Evolutionary conservation across 1,140 invertebrate species (phyloP).

Genomic region (Pogonognathellus flavescens): DNA sequence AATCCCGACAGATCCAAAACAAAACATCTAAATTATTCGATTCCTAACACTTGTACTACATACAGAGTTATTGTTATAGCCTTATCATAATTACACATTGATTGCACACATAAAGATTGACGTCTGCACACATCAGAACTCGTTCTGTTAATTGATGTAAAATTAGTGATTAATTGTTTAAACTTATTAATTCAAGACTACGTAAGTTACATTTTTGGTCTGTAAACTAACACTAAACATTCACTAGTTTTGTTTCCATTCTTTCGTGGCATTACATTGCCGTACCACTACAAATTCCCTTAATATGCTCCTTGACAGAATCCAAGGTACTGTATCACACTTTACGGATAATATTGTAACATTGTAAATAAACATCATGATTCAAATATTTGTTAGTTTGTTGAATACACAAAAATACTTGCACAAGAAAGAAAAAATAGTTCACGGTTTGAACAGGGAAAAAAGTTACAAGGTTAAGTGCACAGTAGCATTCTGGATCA

Average conservation of each 20-base stretch:
- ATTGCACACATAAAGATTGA: slow-evolving; percentile 47
- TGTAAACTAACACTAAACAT: slow-evolving; percentile 36
- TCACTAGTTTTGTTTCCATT: slow-evolving; percentile 44
- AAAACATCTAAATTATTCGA: slow-evolving; percentile 4
- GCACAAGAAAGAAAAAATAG: slow-evolving; percentile 4
- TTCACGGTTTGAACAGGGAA: neutral
- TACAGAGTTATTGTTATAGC: neutral
- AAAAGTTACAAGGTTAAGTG: slow-evolving; percentile 2
- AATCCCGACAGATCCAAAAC: slow-evolving; percentile 1
- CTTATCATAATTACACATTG: slow-evolving; percentile 18
- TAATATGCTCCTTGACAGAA: slow-evolving; percentile 28
- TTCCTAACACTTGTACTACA: neutral
- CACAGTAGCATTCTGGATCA: slow-evolving; percentile 16
- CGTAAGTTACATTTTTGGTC: slow-evolving; percentile 39
- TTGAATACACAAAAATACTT: slow-evolving; percentile 32
- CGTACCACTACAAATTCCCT: slow-evolving; percentile 14
- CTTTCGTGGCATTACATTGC: neutral
- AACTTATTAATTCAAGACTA: slow-evolving; percentile 32
- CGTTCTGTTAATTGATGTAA: neutral
- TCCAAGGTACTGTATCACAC: slow-evolving; percentile 47
- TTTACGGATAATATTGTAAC: slow-evolving; percentile 49
- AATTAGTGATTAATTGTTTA: neutral
- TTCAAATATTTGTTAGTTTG: slow-evolving; percentile 37
- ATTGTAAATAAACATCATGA: slow-evolving; percentile 20
- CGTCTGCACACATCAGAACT: slow-evolving; percentile 40